These are phyloP conservation scores for Procapra przewalskii DNA, from an alignment of 2,113 vertebrate species.

Conservation along the genomic window DNA sequence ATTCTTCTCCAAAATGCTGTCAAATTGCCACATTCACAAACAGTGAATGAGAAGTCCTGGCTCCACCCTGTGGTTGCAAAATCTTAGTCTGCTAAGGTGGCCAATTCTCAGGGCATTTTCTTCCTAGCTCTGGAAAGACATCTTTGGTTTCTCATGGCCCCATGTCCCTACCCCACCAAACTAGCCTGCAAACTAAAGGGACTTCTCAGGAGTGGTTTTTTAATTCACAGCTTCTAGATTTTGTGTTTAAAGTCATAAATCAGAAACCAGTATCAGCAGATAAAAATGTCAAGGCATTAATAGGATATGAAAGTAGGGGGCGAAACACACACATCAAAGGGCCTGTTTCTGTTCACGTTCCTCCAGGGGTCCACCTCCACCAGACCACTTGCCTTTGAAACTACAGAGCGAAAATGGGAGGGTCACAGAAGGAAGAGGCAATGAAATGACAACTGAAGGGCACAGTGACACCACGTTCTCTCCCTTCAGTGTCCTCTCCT, in stretches of 20 bases:
- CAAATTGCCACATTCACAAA: background rate
- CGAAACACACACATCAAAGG: background rate
- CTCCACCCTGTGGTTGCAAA: background rate
- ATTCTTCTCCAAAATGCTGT: background rate
- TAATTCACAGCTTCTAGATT: background rate
- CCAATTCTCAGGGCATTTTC: background rate
- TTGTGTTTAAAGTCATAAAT: background rate
- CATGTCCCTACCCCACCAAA: background rate
- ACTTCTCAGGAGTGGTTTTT: background rate
- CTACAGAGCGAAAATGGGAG: background rate
- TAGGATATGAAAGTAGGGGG: background rate
- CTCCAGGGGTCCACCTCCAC: background rate
- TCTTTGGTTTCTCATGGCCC: background rate
- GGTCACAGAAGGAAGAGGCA: background rate
- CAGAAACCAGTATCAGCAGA: background rate
- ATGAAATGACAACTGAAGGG: background rate
- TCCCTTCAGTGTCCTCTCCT: background rate
- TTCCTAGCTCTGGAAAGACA: constrained; percentile 5
- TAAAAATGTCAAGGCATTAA: background rate
- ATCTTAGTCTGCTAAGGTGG: background rate
- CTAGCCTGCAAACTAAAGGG: background rate
- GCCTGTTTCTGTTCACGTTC: background rate
- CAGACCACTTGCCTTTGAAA: background rate
- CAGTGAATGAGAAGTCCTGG: background rate
- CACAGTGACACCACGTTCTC: accelerated